A percentile compares a stretch with the other conserved stretches of the same genome.
Evolutionary conservation across 2,113 vertebrate species (phyloP).

Genomic region (Protomyctophum bolini): DNA sequence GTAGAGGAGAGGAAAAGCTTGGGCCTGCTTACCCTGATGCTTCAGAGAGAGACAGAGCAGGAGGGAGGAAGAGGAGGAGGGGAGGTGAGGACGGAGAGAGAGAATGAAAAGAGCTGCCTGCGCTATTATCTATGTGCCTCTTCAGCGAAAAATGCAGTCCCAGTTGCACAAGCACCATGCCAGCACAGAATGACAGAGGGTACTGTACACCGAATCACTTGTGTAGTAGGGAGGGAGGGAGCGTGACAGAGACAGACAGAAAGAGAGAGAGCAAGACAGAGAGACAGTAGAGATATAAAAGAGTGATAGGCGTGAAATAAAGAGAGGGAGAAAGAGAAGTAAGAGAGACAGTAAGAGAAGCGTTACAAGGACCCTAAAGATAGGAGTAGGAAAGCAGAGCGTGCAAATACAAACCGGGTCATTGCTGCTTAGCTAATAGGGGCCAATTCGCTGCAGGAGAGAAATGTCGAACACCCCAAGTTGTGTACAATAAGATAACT

Average conservation of each 20-base stretch:
- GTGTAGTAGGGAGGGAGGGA: constrained; percentile 91
- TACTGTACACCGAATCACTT: constrained; percentile 99
- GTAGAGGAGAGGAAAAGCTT: constrained; percentile 38
- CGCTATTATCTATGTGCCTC: constrained; percentile 98
- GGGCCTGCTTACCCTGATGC: constrained; percentile 67
- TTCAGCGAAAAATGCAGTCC: constrained; percentile 96
- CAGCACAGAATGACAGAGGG: constrained; percentile 98
- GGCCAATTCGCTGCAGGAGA: constrained; percentile 99
- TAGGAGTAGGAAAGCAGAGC: constrained; percentile 95
- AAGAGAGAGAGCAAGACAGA: constrained; percentile 58
- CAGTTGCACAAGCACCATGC: constrained; percentile 99
- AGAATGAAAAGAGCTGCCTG: constrained; percentile 84
- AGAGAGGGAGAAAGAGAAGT: constrained; percentile 81
- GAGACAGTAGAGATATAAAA: constrained; percentile 87
- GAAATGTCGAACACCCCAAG: constrained; percentile 99
- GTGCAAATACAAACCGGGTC: constrained; percentile 99
- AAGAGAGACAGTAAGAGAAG: constrained; percentile 88
- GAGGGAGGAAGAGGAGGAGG: constrained; percentile 28
- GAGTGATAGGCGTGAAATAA: constrained; percentile 82
- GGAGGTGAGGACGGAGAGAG: constrained; percentile 35
- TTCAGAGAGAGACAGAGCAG: constrained; percentile 53
- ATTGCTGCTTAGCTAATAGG: constrained; percentile 99
- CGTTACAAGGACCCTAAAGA: constrained; percentile 86
- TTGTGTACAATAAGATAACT: constrained; percentile 99
- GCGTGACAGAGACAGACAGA: constrained; percentile 87